Conservation (phyloP, 2,888 invertebrate genomes). For the Thereva unica region DNA sequence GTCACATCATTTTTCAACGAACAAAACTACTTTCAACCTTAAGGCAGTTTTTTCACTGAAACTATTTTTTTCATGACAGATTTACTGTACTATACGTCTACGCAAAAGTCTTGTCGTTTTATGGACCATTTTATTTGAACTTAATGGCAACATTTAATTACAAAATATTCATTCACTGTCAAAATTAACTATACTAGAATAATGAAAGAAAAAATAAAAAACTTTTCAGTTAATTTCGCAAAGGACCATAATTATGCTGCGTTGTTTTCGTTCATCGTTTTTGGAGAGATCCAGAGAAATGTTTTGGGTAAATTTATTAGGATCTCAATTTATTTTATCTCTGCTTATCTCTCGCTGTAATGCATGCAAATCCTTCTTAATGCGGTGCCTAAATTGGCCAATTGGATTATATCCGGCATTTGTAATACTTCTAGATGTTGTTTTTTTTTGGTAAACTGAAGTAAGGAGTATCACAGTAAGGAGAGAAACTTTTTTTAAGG, state of each 20-base stretch:
- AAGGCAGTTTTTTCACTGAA: no score
- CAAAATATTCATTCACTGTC: no score
- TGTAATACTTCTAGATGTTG: slow-evolving; percentile 12
- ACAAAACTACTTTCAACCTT: no score
- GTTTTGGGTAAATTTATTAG: slow-evolving; percentile 30
- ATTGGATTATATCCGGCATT: slow-evolving; percentile 39
- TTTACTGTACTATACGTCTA: no score
- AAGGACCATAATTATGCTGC: slow-evolving; percentile 30
- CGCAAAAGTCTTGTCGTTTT: no score
- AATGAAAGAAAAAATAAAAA: slow-evolving; percentile 17
- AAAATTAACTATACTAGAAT: not conserved
- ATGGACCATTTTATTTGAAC: no score
- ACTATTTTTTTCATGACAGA: no score
- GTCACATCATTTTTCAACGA: no score
- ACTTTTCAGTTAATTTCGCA: slow-evolving; percentile 26
- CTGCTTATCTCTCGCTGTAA: slow-evolving; percentile 36
- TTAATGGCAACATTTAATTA: no score
- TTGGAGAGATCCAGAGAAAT: slow-evolving; percentile 31
- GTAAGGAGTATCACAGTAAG: no score
- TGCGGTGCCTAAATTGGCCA: slow-evolving; percentile 39
- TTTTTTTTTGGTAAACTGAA: no score
- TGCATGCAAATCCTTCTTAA: slow-evolving; percentile 41
- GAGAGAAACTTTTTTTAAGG: no score
- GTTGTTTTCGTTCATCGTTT: not conserved
- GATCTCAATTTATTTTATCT: slow-evolving; percentile 35